A percentile compares a stretch with the other conserved stretches of the same genome.
These are phyloP conservation scores for Epinephelus malabaricus DNA, from an alignment of 2,797 vertebrate genomes.

Conservation along the genomic window DNA sequence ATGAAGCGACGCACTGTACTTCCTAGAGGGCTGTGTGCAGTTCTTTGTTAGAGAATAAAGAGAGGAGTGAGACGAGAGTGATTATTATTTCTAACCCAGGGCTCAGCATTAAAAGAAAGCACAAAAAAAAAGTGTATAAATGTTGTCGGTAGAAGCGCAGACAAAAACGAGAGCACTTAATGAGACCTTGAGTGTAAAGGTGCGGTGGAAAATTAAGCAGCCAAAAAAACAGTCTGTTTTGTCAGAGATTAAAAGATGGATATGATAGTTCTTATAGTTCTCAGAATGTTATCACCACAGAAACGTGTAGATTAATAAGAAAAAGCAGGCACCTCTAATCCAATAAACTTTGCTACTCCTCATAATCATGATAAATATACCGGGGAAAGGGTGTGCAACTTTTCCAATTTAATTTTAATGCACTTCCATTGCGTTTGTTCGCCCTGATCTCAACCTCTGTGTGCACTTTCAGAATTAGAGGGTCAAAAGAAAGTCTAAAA, in stretches of 20 bases:
- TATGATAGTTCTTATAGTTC: constrained; percentile 5
- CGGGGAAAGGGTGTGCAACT: not conserved
- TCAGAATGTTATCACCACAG: not conserved
- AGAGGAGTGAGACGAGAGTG: constrained; percentile 42
- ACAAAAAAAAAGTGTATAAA: constrained; percentile 34
- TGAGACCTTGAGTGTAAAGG: constrained; percentile 17
- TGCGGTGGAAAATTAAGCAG: constrained; percentile 24
- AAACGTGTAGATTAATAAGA: not conserved
- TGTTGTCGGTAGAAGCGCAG: constrained; percentile 21
- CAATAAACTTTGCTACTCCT: not conserved
- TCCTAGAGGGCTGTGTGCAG: constrained; percentile 48
- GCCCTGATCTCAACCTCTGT: not conserved
- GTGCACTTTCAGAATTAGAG: constrained; percentile 5
- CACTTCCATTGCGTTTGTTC: not conserved
- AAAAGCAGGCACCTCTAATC: not conserved
- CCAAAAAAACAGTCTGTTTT: constrained; percentile 9
- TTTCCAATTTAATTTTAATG: constrained; percentile 5
- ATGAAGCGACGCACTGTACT: constrained; percentile 58
- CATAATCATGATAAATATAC: constrained; percentile 9
- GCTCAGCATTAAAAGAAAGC: constrained; percentile 41
- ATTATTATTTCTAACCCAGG: constrained; percentile 60
- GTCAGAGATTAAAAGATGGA: not conserved
- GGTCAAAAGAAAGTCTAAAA: constrained; percentile 5
- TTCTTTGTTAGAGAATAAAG: constrained; percentile 47
- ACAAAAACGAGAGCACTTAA: constrained; percentile 28